phyloP scores from a whole-genome alignment of 2,888 invertebrate species.

The Argyresthia albistria region DNA sequence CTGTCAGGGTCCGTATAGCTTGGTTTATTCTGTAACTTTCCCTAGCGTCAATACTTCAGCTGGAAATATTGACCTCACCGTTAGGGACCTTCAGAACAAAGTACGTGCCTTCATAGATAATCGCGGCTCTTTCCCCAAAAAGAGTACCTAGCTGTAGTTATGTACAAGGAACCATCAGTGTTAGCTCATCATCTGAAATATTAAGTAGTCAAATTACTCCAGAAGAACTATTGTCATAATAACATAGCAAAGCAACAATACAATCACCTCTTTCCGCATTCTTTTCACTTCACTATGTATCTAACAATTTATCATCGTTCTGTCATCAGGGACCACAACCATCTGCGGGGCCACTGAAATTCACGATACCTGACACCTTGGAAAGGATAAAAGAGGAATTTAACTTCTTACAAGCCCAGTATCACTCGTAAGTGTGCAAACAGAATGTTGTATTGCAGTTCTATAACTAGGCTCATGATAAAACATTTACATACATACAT shows the following conservation, averaged over 20 bases:
- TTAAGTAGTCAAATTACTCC: no score
- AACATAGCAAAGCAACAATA: background rate
- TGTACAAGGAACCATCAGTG: no score
- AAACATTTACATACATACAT: no score
- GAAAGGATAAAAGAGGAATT: constrained; percentile 97
- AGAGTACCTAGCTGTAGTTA: no score
- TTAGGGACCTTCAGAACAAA: no score
- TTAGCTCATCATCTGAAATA: no score
- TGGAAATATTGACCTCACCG: background rate
- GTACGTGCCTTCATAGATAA: no score
- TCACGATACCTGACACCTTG: constrained; percentile 92
- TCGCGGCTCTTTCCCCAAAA: no score
- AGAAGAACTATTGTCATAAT: no score
- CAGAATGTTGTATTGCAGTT: no score
- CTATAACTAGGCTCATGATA: no score
- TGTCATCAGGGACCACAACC: constrained; percentile 84
- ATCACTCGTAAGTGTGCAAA: constrained; percentile 85
- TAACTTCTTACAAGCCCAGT: constrained; percentile 94
- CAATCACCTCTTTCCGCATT: background rate
- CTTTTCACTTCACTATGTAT: background rate
- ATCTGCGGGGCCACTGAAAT: constrained; percentile 92
- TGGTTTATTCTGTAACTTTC: constrained; percentile 13
- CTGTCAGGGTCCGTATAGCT: constrained; percentile 76
- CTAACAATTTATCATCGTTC: constrained; percentile 20
- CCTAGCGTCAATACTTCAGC: background rate